Percentiles rank a stretch among this genome's conserved stretches.
These are phyloP conservation scores for Clusia tigrina DNA, from an alignment of 2,888 invertebrate species.

Conservation along the genomic window DNA sequence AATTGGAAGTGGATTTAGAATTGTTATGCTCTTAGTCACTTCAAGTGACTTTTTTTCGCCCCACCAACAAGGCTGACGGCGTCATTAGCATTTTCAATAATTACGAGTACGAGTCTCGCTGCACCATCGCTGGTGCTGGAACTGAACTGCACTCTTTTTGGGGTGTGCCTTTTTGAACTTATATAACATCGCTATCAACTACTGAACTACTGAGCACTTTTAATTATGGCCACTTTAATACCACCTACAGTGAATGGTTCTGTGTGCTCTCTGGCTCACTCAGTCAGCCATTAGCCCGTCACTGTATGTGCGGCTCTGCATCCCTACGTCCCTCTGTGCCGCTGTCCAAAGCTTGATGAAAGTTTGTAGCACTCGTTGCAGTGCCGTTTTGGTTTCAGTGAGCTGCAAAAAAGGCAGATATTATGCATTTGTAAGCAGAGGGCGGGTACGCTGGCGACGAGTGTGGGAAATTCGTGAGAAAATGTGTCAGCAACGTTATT, in stretches of 20 bases:
- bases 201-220: neutral
- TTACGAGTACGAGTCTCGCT: neutral
- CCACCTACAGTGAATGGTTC: neutral
- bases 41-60: neutral
- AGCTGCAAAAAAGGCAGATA: neutral
- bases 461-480: slow-evolving; percentile 8
- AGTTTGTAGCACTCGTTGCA: too few relatives aligned
- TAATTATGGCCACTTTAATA: neutral
- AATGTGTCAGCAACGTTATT: neutral
- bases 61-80: slow-evolving; percentile 1
- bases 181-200: neutral
- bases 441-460: neutral
- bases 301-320: neutral
- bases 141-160: neutral
- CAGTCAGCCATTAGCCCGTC: neutral
- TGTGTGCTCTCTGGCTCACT: neutral
- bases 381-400: neutral
- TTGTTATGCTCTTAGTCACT: slow-evolving; percentile 2
- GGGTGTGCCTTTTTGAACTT: slow-evolving; percentile 4
- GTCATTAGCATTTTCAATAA: slow-evolving; percentile 5
- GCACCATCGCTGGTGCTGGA: neutral
- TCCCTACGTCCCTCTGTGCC: neutral
- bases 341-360: neutral
- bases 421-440: neutral
- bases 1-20: neutral